Conservation (phyloP, 2,888 invertebrate genomes). For the Phaedon cochleariae region DNA sequence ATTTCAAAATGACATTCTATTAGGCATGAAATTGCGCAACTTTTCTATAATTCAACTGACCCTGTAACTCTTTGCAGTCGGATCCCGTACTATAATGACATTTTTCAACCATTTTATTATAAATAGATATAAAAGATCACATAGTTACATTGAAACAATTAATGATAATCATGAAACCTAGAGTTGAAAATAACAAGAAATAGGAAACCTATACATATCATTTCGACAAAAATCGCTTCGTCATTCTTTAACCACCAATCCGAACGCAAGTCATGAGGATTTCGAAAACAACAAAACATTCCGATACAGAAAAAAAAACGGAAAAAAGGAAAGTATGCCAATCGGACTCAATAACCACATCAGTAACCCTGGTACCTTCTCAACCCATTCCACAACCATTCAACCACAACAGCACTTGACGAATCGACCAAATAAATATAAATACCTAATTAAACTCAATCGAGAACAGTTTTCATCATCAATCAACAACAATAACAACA, state of each 20-base stretch:
- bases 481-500: not conserved
- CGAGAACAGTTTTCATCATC: slow-evolving; percentile 21
- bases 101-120: too few relatives aligned
- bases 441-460: slow-evolving; percentile 33
- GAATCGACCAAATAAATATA: slow-evolving; percentile 42
- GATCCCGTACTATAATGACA: too few relatives aligned
- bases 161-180: too few relatives aligned
- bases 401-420: slow-evolving; percentile 45
- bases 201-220: too few relatives aligned
- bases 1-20: too few relatives aligned
- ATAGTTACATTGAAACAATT: too few relatives aligned
- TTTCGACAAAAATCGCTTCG: not conserved
- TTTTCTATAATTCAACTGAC: too few relatives aligned
- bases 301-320: slow-evolving; percentile 8
- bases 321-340: slow-evolving; percentile 13
- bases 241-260: not conserved
- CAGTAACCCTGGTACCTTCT: slow-evolving; percentile 28
- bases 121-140: too few relatives aligned
- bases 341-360: slow-evolving; percentile 22
- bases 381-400: slow-evolving; percentile 35
- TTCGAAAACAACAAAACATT: not conserved
- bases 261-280: not conserved
- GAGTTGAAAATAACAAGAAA: too few relatives aligned
- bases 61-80: too few relatives aligned
- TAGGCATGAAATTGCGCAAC: too few relatives aligned